Base-by-base conservation (phyloP, 2,113 vertebrate genomes). In the Mola mola region DNA sequence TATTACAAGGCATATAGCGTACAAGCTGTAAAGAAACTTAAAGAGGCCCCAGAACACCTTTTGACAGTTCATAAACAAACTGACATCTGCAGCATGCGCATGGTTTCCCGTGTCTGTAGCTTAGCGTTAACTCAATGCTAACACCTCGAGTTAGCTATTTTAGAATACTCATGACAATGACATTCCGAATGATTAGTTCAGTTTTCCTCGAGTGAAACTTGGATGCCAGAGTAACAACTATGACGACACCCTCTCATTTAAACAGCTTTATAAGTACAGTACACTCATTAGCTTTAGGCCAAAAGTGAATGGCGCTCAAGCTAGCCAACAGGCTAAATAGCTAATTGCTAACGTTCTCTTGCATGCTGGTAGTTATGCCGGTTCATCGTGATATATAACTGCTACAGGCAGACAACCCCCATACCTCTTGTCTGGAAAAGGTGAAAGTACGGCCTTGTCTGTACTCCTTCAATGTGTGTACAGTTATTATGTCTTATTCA, bases 361-460 rank as follows among this genome's bases (percentile, higher is more conserved):
- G 24, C 70, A 60, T 58, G 72, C 49, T 57, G 2, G 9, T 40
- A 36, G 9, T 38, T 19, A 1, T 9, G 0, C 26, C 17, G 4
- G 19, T 19, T 48, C 1, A 55, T 42, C 16, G 1, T 21, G 9
- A 12, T 19, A 17, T 29, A 37, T 19, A 6, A 15, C 8, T n/a
- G 13, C 3, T 2, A 5, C 2, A 43, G 24, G 9, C 17, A 3
- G 5, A n/a, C 1, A 6, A 5, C 4, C 19, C 10, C 40, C 56
- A 15, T 82, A 89, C 85, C 79, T 83, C 51, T 15, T 58, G 2
- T 56, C 47, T 37, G 13, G 25, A 13, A 12, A 1, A 16, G 42
- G 7, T 5, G 36, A 11, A 11, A 8, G 0, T 38, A 5, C 1
- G 9, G 1, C 17, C 5, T 17, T 12, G 29, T 16, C 12, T 51